Evolutionary conservation across 2,797 vertebrate species (phyloP).

Genomic region (Setipinna tenuifilis): DNA sequence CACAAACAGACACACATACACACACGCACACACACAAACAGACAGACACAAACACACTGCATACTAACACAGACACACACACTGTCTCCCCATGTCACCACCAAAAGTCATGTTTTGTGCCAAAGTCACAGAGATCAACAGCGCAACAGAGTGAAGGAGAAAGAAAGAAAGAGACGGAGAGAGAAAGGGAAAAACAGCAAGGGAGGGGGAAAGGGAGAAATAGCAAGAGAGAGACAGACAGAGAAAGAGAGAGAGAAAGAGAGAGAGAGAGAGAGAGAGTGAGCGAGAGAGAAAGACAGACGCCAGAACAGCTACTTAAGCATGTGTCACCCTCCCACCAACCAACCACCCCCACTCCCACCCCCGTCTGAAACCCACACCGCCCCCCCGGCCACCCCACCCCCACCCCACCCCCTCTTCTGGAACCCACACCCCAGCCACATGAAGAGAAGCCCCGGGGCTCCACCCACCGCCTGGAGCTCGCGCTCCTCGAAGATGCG

Average conservation of each 20-base stretch:
- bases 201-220: not conserved
- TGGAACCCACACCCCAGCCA: not conserved
- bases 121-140: not conserved
- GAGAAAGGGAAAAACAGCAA: not conserved
- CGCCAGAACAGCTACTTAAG: not conserved
- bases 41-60: not conserved
- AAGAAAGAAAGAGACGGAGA: not conserved
- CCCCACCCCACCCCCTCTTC: too few species aligned
- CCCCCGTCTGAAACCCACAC: not conserved
- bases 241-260: not conserved
- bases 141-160: not conserved
- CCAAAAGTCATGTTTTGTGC: not conserved
- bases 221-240: not conserved
- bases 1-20: not conserved
- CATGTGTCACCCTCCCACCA: slow-evolving; percentile 8
- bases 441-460: not conserved
- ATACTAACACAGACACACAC: not conserved
- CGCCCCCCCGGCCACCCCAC: too few species aligned
- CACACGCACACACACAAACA: too few species aligned
- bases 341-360: not conserved
- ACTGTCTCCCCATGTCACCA: not conserved
- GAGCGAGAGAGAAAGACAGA: not conserved
- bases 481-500: slow-evolving; percentile 94
- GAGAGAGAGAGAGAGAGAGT: not conserved
- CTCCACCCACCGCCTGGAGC: slow-evolving; percentile 87